phyloP scores from a whole-genome alignment of 2,797 vertebrate species.

The Hypotaenidia okinawae region DNA sequence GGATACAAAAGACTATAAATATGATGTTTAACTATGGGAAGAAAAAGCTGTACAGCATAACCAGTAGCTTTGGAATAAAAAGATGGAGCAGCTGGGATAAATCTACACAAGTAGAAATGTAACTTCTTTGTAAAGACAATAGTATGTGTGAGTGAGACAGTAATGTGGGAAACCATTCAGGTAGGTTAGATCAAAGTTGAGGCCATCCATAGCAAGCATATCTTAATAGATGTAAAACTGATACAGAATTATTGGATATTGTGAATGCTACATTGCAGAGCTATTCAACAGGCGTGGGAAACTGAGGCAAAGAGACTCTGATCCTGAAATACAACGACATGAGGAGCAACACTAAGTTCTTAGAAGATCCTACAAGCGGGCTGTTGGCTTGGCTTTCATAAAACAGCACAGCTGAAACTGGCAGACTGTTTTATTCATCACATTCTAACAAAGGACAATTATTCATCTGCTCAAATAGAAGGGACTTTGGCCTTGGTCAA shows the following conservation, averaged over 20 bases:
- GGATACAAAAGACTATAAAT: slow-evolving; percentile 1
- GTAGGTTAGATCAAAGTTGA: background rate
- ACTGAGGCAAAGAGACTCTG: background rate
- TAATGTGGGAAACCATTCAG: background rate
- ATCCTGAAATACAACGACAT: background rate
- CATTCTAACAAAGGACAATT: background rate
- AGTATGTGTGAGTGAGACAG: background rate
- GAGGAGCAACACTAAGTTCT: background rate
- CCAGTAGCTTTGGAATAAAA: background rate
- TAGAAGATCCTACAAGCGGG: background rate
- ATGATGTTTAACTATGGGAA: background rate
- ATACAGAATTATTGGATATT: background rate
- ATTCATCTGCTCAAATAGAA: background rate
- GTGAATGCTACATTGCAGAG: background rate
- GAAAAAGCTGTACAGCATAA: background rate
- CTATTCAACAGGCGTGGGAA: background rate
- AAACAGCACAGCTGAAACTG: background rate
- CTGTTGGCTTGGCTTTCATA: background rate
- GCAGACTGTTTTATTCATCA: background rate
- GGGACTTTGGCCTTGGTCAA: background rate
- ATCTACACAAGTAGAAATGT: background rate
- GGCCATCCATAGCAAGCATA: background rate
- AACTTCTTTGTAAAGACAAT: background rate
- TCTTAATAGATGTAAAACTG: background rate
- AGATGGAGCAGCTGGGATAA: background rate